Conservation (phyloP, 92 coral and sea anemone genomes). For the Porites rus region DNA sequence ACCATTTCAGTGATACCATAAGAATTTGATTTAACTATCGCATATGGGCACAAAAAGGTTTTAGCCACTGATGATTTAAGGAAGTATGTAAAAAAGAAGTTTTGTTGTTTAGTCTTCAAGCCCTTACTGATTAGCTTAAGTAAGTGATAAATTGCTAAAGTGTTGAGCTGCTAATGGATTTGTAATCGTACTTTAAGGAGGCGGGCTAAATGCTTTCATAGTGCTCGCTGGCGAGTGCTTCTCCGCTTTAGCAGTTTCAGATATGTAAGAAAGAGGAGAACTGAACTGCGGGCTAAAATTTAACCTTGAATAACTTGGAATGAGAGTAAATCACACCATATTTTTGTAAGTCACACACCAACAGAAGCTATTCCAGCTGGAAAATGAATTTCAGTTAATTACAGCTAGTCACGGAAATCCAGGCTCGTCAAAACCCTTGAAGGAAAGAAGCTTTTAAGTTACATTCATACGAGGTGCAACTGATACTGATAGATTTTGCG, state of each 20-base stretch:
- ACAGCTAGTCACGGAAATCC: slow-evolving; percentile 45
- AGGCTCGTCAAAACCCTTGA: background rate
- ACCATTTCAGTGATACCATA: background rate
- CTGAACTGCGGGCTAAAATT: background rate
- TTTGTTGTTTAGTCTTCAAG: slow-evolving; percentile 43
- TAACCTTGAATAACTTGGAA: background rate
- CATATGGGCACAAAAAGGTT: background rate
- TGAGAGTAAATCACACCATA: background rate
- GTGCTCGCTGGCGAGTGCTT: background rate
- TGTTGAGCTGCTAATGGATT: slow-evolving; percentile 47
- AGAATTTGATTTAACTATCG: background rate
- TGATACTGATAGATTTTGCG: background rate
- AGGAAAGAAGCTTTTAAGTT: slow-evolving; percentile 5
- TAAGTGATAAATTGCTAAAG: slow-evolving; percentile 53
- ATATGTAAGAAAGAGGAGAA: background rate
- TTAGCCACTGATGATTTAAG: background rate
- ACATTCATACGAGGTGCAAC: slow-evolving; percentile 19
- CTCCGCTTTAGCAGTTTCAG: background rate
- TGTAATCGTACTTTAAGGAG: slow-evolving; percentile 22
- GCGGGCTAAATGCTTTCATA: slow-evolving; percentile 10
- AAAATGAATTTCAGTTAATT: background rate
- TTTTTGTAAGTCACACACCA: slow-evolving; percentile 22
- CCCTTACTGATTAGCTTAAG: slow-evolving; percentile 43
- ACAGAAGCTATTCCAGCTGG: slow-evolving; percentile 25
- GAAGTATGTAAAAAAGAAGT: slow-evolving; percentile 3